These are phyloP conservation scores for Hemibates koningsi DNA, from an alignment of 2,113 vertebrate genomes.

Conservation along the genomic window DNA sequence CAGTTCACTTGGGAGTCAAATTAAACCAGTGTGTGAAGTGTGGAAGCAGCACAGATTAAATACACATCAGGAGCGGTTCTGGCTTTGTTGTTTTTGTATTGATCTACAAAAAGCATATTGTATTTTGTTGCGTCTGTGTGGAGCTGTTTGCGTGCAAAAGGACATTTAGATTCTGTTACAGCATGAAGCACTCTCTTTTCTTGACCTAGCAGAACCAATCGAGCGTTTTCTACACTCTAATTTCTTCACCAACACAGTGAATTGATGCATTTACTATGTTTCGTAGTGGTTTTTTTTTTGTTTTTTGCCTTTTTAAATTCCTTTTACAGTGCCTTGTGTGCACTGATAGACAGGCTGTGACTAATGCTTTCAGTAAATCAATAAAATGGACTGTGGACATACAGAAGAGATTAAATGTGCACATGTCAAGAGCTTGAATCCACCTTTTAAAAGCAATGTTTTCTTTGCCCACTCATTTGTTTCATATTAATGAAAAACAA, in stretches of 20 bases:
- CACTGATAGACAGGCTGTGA: conserved; percentile 24
- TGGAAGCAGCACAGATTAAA: background rate
- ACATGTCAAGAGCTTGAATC: background rate
- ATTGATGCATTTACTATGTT: background rate
- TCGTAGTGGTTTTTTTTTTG: background rate
- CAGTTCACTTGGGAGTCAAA: background rate
- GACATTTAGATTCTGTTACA: background rate
- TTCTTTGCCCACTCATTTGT: background rate
- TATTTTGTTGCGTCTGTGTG: background rate
- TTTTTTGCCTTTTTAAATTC: background rate
- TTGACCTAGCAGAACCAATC: background rate
- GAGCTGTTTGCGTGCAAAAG: background rate
- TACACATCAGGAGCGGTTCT: background rate
- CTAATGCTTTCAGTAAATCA: conserved; percentile 45
- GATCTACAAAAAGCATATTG: background rate
- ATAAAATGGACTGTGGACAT: conserved; percentile 21
- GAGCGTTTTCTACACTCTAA: background rate
- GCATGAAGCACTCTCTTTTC: background rate
- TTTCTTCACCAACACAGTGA: background rate
- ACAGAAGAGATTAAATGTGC: conserved; percentile 4
- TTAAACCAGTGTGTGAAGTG: background rate
- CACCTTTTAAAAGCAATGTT: background rate
- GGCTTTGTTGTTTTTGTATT: background rate
- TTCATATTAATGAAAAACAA: background rate
- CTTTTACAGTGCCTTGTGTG: background rate